Evolutionary conservation across 2,797 vertebrate species (phyloP).

Genomic region (Glossophaga mutica): DNA sequence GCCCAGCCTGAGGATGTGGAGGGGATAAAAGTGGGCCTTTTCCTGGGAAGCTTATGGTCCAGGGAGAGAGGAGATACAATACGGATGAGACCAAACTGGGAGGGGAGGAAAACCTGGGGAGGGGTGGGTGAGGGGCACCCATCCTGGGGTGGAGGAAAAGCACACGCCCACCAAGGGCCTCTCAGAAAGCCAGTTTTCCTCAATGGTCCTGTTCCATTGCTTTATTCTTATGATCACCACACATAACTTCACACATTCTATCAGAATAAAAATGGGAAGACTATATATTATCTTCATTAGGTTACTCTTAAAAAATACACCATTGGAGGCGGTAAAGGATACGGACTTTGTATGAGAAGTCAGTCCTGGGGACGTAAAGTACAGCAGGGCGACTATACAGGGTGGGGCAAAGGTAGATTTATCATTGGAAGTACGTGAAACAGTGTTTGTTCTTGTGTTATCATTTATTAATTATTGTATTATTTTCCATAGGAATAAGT

Average conservation of each 20-base stretch:
- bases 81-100: too few relatives aligned
- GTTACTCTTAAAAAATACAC: not conserved
- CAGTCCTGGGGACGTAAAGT: not conserved
- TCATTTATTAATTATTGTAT: too few relatives aligned
- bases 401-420: not conserved
- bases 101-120: too few relatives aligned
- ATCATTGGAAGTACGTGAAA: not conserved
- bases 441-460: not conserved
- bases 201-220: not conserved
- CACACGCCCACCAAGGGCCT: not conserved
- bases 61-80: not conserved
- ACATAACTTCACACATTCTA: not conserved
- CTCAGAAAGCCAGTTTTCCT: not conserved
- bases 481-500: too few relatives aligned
- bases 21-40: not conserved
- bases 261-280: not conserved
- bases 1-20: not conserved
- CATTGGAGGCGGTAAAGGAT: not conserved
- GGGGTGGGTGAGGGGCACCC: too few relatives aligned
- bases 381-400: not conserved
- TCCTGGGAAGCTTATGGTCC: not conserved
- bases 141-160: too few relatives aligned
- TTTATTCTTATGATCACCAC: not conserved
- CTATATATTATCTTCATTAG: not conserved
- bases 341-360: not conserved